Percentiles rank a stretch among this genome's conserved stretches.
Conservation (phyloP, 2,888 invertebrate species). For the Eilema sororculum region DNA sequence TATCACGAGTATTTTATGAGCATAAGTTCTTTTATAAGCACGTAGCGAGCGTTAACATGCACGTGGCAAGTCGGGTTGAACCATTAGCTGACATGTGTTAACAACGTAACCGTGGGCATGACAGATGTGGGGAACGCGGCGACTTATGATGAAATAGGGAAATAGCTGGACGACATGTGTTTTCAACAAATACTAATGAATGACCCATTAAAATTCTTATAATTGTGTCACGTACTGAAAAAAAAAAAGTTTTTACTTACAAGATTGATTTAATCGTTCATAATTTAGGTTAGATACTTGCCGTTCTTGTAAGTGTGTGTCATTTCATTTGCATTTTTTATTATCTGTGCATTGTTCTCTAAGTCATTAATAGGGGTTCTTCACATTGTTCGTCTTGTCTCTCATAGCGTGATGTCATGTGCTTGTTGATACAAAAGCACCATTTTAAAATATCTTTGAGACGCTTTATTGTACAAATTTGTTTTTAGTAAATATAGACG, state of each 20-base stretch:
- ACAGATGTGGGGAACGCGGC: slow-evolving; percentile 66
- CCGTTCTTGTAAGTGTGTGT: slow-evolving; percentile 45
- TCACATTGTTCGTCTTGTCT: slow-evolving; percentile 67
- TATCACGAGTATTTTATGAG: slow-evolving; percentile 35
- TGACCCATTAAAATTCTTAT: slow-evolving; percentile 56
- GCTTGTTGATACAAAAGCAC: slow-evolving; percentile 60
- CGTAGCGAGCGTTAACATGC: slow-evolving; percentile 61
- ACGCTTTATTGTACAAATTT: too few relatives aligned
- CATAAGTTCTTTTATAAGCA: slow-evolving; percentile 39
- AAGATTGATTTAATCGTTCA: slow-evolving; percentile 22
- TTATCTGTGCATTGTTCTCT: slow-evolving; percentile 68
- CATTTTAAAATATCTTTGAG: slow-evolving; percentile 59
- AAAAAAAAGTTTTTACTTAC: slow-evolving; percentile 8
- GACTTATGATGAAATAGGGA: slow-evolving; percentile 60
- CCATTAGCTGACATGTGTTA: slow-evolving; percentile 74
- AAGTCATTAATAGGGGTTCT: slow-evolving; percentile 66
- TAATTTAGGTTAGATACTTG: slow-evolving; percentile 31
- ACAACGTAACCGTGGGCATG: slow-evolving; percentile 63
- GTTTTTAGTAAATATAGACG: slow-evolving; percentile 72
- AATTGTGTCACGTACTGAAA: slow-evolving; percentile 26
- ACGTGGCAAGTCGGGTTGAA: slow-evolving; percentile 61
- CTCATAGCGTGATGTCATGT: slow-evolving; percentile 70
- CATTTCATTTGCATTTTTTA: slow-evolving; percentile 66
- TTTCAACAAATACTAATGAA: slow-evolving; percentile 55
- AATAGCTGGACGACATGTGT: slow-evolving; percentile 59